These are phyloP conservation scores for Pelagia noctiluca DNA, from an alignment of 30 jellyfish, hydroid and myxozoan species.

Conservation along the genomic window DNA sequence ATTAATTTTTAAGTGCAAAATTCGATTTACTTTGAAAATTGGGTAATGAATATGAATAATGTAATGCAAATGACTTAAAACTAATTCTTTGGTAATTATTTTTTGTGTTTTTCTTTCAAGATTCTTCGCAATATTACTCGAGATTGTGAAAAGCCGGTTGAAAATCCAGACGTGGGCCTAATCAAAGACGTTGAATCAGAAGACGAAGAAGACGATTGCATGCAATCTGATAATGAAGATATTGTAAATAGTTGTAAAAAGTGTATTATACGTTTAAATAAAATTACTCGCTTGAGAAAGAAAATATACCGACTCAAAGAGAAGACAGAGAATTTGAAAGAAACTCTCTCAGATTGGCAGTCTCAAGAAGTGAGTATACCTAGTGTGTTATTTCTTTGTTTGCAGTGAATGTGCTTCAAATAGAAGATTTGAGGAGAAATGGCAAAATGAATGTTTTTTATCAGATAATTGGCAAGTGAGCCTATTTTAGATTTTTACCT, in stretches of 20 bases:
- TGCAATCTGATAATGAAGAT: no score
- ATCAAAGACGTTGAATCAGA: conserved; percentile 1
- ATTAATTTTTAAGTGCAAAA: no score
- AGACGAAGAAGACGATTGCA: background rate
- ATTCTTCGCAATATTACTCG: conserved; percentile 39
- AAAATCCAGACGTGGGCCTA: conserved; percentile 9
- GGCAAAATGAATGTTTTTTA: no score
- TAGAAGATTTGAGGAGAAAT: no score
- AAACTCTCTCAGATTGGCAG: no score
- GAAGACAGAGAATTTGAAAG: no score
- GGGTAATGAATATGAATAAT: background rate
- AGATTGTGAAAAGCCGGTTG: background rate
- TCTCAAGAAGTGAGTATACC: no score
- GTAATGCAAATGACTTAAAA: background rate
- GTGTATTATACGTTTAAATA: background rate
- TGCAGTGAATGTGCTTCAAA: no score
- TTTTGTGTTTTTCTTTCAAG: conserved; percentile 13
- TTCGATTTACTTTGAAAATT: background rate
- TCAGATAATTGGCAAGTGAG: no score
- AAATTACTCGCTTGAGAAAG: background rate
- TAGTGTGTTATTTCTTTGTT: no score
- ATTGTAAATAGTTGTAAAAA: conserved; percentile 4
- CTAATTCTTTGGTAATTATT: background rate
- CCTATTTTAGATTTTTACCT: no score
- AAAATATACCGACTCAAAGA: background rate